Evolutionary conservation across 2,113 vertebrate genomes (phyloP).

Genomic region (Dasyornis broadbenti): DNA sequence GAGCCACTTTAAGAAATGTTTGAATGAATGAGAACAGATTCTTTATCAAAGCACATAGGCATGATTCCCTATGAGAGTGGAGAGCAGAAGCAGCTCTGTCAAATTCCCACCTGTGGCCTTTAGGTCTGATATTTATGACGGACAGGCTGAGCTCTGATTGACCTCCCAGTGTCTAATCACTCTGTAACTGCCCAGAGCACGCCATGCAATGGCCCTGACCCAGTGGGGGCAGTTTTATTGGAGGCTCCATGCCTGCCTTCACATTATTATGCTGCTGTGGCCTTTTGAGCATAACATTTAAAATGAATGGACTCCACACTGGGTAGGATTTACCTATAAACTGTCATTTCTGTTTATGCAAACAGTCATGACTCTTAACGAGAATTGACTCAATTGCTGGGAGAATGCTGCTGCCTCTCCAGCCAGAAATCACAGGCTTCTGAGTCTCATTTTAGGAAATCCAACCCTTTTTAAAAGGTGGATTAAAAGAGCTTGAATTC

Average conservation of each 20-base stretch:
- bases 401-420: not conserved
- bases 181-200: constrained; percentile 62
- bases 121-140: constrained; percentile 30
- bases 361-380: constrained; percentile 35
- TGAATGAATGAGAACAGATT: not conserved
- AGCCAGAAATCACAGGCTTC: constrained; percentile 2
- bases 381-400: constrained; percentile 39
- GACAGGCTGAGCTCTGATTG: constrained; percentile 51
- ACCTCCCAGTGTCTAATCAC: constrained; percentile 64
- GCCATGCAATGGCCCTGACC: constrained; percentile 39
- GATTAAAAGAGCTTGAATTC: constrained; percentile 22
- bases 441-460: not conserved
- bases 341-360: constrained; percentile 63
- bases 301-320: constrained; percentile 47
- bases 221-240: constrained; percentile 59
- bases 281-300: constrained; percentile 54
- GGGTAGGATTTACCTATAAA: constrained; percentile 54
- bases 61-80: not conserved
- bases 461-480: not conserved
- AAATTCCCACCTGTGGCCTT: constrained; percentile 42
- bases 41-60: not conserved
- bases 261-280: constrained; percentile 44
- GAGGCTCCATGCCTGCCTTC: constrained; percentile 53
- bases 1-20: constrained; percentile 1
- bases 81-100: not conserved